phyloP scores from a whole-genome alignment of 2,888 invertebrate species.

The Zaprionus obscuricornis region DNA sequence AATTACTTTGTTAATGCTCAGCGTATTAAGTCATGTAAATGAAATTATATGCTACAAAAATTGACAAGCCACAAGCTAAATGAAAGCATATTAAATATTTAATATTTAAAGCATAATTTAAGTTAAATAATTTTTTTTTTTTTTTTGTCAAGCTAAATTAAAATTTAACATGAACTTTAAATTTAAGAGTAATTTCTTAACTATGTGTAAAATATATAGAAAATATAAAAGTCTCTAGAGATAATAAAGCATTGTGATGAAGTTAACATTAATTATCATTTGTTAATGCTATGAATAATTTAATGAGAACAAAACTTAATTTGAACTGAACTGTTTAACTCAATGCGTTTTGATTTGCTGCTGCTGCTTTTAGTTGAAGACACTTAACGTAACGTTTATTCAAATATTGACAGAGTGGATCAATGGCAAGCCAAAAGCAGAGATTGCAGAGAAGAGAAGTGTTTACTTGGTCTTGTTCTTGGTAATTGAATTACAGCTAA shows the following conservation, averaged over 20 bases:
- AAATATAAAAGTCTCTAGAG: too few species aligned
- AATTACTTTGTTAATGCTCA: slow-evolving; percentile 74
- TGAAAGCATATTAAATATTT: slow-evolving; percentile 35
- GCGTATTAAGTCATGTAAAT: slow-evolving; percentile 56
- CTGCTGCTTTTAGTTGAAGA: too few species aligned
- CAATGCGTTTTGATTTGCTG: too few species aligned
- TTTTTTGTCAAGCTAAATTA: too few species aligned
- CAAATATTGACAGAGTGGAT: slow-evolving; percentile 37
- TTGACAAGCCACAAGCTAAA: slow-evolving; percentile 19
- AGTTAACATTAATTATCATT: too few species aligned
- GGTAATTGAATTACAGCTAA: slow-evolving; percentile 60
- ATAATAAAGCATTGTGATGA: too few species aligned
- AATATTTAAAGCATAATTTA: slow-evolving; percentile 31
- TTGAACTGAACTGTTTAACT: too few species aligned
- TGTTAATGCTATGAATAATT: too few species aligned
- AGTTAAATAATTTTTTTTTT: slow-evolving; percentile 28
- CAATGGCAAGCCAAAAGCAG: too few species aligned
- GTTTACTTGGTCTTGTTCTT: slow-evolving; percentile 19
- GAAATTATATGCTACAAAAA: slow-evolving; percentile 55
- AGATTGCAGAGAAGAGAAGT: background rate
- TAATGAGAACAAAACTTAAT: too few species aligned
- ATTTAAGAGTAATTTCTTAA: slow-evolving; percentile 9
- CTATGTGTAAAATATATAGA: too few species aligned
- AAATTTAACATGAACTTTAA: too few species aligned
- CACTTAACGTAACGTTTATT: slow-evolving; percentile 51